These are phyloP conservation scores for Metalampra italica DNA, from an alignment of 2,888 invertebrate genomes.

Conservation along the genomic window DNA sequence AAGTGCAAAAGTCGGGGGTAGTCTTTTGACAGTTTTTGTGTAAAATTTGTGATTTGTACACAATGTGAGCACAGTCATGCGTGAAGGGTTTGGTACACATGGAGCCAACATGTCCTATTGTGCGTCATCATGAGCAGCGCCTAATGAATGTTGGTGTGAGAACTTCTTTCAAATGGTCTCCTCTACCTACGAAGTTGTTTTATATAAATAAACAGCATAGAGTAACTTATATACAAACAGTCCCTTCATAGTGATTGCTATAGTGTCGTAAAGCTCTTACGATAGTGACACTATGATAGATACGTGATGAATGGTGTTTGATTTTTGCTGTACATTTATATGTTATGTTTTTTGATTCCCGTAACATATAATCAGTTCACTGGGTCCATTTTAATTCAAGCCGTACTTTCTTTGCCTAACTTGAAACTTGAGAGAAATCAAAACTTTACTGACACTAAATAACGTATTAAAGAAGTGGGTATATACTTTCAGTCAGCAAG, in stretches of 20 bases:
- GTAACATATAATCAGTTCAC: too few species aligned
- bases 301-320: too few species aligned
- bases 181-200: slow-evolving; percentile 25
- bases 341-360: too few species aligned
- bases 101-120: slow-evolving; percentile 66
- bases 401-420: too few species aligned
- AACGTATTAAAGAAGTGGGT: too few species aligned
- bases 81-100: slow-evolving; percentile 68
- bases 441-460: too few species aligned
- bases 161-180: slow-evolving; percentile 34
- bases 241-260: slow-evolving; percentile 9
- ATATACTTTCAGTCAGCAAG: too few species aligned
- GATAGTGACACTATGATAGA: slow-evolving; percentile 6
- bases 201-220: too few species aligned
- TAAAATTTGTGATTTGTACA: slow-evolving; percentile 52
- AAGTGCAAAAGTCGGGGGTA: slow-evolving; percentile 71
- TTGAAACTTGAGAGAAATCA: too few species aligned
- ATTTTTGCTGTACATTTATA: too few species aligned
- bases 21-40: slow-evolving; percentile 58
- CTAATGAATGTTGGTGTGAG: slow-evolving; percentile 59
- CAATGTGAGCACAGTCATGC: slow-evolving; percentile 53
- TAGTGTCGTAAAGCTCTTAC: slow-evolving; percentile 23
- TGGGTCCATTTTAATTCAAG: too few species aligned
- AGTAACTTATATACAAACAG: too few species aligned
- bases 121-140: slow-evolving; percentile 40